These are phyloP conservation scores for Hepsetus odoe DNA, from an alignment of 2,113 vertebrate genomes.

Conservation along the genomic window DNA sequence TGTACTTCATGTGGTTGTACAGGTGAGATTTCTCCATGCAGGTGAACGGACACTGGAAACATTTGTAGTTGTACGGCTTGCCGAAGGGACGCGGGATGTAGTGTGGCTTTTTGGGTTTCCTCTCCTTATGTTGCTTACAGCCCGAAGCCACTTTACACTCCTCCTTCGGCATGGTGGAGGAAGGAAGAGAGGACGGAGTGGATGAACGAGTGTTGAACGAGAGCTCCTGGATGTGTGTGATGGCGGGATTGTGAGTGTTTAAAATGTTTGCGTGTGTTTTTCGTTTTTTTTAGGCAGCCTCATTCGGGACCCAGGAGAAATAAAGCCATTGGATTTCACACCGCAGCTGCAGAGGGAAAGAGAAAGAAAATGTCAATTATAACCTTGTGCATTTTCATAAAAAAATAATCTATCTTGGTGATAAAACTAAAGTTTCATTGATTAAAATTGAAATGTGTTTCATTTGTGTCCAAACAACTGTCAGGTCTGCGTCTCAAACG, in stretches of 20 bases:
- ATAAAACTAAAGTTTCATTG: too few relatives aligned
- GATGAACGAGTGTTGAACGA: not conserved
- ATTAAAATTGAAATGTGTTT: too few relatives aligned
- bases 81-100: conserved; percentile 97
- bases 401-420: too few relatives aligned
- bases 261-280: not conserved
- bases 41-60: conserved; percentile 98
- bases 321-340: not conserved
- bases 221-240: not conserved
- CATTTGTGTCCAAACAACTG: too few relatives aligned
- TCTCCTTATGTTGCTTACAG: conserved; percentile 88
- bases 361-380: not conserved
- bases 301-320: not conserved
- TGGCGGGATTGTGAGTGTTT: not conserved
- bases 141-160: conserved; percentile 83
- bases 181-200: not conserved
- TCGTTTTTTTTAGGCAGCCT: not conserved
- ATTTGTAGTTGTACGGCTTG: conserved; percentile 99
- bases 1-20: conserved; percentile 99
- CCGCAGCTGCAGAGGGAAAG: conserved; percentile 31
- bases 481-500: too few relatives aligned
- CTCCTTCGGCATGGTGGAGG: conserved; percentile 85
- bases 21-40: conserved; percentile 99
- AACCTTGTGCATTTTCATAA: too few relatives aligned
- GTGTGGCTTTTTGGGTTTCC: conserved; percentile 97